Conservation (phyloP, 2,113 vertebrate species). For the Petrocephalus zakoni region DNA sequence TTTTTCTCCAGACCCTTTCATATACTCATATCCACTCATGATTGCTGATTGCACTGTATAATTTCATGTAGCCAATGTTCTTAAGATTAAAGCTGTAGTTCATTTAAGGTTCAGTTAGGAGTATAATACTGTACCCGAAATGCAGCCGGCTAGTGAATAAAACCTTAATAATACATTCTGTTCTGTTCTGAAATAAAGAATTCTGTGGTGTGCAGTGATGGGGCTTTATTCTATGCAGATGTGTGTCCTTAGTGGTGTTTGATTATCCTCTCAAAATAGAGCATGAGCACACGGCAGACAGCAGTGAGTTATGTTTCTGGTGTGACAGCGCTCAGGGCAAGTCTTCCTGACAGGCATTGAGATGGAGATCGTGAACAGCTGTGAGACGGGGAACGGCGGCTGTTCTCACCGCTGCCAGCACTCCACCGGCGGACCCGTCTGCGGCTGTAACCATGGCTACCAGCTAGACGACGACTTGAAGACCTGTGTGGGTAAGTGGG, state of each 20-base stretch:
- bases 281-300: background rate
- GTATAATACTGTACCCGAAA: background rate
- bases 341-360: slow-evolving; percentile 72
- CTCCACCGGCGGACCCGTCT: slow-evolving; percentile 69
- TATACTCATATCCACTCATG: background rate
- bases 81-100: background rate
- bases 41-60: background rate
- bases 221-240: background rate
- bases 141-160: background rate
- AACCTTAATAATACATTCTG: background rate
- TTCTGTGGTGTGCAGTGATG: background rate
- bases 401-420: slow-evolving; percentile 85
- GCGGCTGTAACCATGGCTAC: slow-evolving; percentile 77
- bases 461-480: slow-evolving; percentile 71
- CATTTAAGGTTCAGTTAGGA: background rate
- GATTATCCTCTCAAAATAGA: background rate
- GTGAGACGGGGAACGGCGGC: slow-evolving; percentile 75
- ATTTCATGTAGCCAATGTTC: background rate
- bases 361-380: slow-evolving; percentile 96
- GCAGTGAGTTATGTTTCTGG: background rate
- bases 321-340: background rate
- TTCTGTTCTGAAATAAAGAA: background rate
- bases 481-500: slow-evolving; percentile 72
- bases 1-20: background rate
- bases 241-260: background rate